Conservation (phyloP, 2,113 vertebrate species). For the Bombycilla garrulus region DNA sequence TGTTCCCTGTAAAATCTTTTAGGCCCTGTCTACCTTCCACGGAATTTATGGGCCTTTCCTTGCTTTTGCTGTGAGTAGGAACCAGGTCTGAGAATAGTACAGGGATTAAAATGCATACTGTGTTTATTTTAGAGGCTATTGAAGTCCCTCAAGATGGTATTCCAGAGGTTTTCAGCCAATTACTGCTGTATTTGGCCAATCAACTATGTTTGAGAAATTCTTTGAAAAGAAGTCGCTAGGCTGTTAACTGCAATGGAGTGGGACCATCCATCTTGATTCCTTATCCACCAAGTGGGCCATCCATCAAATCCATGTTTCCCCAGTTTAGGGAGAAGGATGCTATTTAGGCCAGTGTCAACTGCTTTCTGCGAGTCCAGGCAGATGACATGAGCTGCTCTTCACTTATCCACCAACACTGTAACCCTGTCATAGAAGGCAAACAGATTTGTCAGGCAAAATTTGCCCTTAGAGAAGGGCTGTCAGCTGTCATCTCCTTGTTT, state of each 20-base stretch:
- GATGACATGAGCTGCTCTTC: background rate
- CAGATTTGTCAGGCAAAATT: background rate
- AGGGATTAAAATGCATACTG: background rate
- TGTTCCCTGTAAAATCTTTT: background rate
- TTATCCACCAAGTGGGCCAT: background rate
- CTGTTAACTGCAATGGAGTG: background rate
- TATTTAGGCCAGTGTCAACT: background rate
- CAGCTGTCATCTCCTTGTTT: background rate
- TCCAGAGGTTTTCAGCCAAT: background rate
- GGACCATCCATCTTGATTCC: rapidly evolving
- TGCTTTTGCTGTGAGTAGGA: background rate
- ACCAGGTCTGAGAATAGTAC: background rate
- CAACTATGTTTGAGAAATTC: background rate
- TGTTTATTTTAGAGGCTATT: background rate
- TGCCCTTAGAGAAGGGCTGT: background rate
- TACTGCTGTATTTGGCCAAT: background rate
- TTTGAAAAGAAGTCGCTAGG: background rate
- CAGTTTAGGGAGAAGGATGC: background rate
- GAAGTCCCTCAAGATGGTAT: background rate
- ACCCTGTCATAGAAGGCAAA: background rate
- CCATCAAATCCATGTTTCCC: background rate
- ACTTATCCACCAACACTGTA: background rate
- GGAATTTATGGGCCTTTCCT: background rate
- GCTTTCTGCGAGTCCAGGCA: background rate
- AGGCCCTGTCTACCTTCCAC: background rate